A percentile compares a stretch with the other conserved stretches of the same genome.
phyloP scores from a whole-genome alignment of 2,888 invertebrate species.

The Suillia variegata region DNA sequence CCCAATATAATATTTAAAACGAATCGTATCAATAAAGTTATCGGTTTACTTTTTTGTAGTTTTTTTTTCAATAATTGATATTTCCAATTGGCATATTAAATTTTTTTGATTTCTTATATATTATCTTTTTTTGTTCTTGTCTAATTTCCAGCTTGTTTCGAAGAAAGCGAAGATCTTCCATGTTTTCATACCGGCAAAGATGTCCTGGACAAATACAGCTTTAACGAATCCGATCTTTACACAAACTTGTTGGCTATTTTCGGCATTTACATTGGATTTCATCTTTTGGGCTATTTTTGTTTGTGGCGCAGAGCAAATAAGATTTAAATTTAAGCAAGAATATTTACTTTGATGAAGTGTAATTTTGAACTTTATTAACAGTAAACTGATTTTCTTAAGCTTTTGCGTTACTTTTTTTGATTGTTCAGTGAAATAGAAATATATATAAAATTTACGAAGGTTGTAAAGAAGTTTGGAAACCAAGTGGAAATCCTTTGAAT shows the following conservation, averaged over 20 bases:
- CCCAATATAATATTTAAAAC: too few species aligned
- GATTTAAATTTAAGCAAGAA: constrained; percentile 52
- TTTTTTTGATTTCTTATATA: constrained; percentile 6
- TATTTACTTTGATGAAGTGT: neutral
- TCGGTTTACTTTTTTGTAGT: neutral
- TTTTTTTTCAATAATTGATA: too few species aligned
- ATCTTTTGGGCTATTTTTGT: constrained; percentile 72
- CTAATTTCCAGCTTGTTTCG: constrained; percentile 67
- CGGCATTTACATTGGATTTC: constrained; percentile 71
- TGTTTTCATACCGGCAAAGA: constrained; percentile 75
- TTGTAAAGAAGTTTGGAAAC: too few species aligned
- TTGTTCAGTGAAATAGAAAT: too few species aligned
- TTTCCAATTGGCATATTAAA: too few species aligned
- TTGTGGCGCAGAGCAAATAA: constrained; percentile 69
- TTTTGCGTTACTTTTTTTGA: too few species aligned
- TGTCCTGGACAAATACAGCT: constrained; percentile 76
- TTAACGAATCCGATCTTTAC: constrained; percentile 68
- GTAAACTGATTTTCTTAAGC: too few species aligned
- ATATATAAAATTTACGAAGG: too few species aligned
- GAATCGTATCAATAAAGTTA: neutral
- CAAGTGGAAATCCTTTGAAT: too few species aligned
- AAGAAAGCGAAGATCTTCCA: constrained; percentile 67
- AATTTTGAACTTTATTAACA: neutral
- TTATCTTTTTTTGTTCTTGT: constrained; percentile 23
- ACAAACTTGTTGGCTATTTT: constrained; percentile 71